Evolutionary conservation across 2,888 invertebrate species (phyloP).

Genomic region (Andrena bucephala): DNA sequence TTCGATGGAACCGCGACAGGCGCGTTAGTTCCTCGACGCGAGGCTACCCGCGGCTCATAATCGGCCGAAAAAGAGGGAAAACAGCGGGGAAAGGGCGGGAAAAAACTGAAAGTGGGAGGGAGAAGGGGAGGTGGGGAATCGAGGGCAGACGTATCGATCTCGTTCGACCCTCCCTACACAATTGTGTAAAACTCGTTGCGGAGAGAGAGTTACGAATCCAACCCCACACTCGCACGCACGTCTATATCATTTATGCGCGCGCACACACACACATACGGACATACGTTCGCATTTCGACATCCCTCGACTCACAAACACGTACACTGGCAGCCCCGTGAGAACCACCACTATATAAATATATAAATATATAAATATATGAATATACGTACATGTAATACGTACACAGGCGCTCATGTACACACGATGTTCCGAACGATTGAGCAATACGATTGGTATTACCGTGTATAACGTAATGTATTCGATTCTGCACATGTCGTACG

Average conservation of each 20-base stretch:
- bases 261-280: conserved; percentile 10
- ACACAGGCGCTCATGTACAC: conserved; percentile 60
- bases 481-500: conserved; percentile 76
- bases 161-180: conserved; percentile 59
- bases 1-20: conserved; percentile 2
- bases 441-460: conserved; percentile 76
- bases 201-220: conserved; percentile 48
- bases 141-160: conserved; percentile 63
- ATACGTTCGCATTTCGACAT: background rate
- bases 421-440: conserved; percentile 74
- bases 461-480: conserved; percentile 76
- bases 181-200: conserved; percentile 52
- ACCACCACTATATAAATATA: conserved; percentile 3
- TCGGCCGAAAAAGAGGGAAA: conserved; percentile 9
- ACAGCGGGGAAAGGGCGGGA: background rate
- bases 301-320: conserved; percentile 16
- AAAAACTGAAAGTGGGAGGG: conserved; percentile 30
- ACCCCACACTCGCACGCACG: conserved; percentile 37
- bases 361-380: conserved; percentile 1
- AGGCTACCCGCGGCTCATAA: conserved; percentile 27
- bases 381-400: conserved; percentile 35
- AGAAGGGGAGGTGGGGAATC: conserved; percentile 2
- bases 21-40: conserved; percentile 25
- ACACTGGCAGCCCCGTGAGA: conserved; percentile 8
- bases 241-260: conserved; percentile 40